phyloP scores from a whole-genome alignment of 2,113 vertebrate species.

The Sphyrna mokarran region DNA sequence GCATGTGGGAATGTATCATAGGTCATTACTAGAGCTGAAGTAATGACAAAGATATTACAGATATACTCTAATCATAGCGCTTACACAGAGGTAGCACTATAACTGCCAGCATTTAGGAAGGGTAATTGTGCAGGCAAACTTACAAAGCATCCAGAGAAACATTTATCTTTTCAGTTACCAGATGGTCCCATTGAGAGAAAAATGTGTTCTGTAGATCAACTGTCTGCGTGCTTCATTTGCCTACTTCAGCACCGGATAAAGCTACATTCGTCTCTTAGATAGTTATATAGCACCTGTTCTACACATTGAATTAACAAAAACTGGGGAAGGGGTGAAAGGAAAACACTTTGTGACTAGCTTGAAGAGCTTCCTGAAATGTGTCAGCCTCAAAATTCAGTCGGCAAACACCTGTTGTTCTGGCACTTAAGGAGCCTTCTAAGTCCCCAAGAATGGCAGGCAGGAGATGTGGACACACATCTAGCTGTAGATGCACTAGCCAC shows the following conservation, averaged over 20 bases:
- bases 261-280: slow-evolving; percentile 57
- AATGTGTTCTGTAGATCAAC: slow-evolving; percentile 48
- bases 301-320: slow-evolving; percentile 67
- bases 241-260: slow-evolving; percentile 53
- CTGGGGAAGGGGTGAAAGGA: slow-evolving; percentile 48
- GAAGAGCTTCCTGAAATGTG: slow-evolving; percentile 48
- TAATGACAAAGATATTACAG: slow-evolving; percentile 51
- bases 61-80: slow-evolving; percentile 48
- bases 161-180: slow-evolving; percentile 61
- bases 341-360: slow-evolving; percentile 60
- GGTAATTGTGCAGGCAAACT: slow-evolving; percentile 54
- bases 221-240: slow-evolving; percentile 57
- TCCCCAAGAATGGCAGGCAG: background rate
- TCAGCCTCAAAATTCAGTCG: background rate
- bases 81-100: slow-evolving; percentile 47
- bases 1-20: slow-evolving; percentile 45
- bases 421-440: background rate
- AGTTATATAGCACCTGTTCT: slow-evolving; percentile 68
- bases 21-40: slow-evolving; percentile 43
- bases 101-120: slow-evolving; percentile 51
- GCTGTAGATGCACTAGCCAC: background rate
- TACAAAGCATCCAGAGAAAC: slow-evolving; percentile 53
- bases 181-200: slow-evolving; percentile 60
- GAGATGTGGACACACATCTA: background rate
- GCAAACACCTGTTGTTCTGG: background rate